phyloP scores from a whole-genome alignment of 37 sponge, comb jelly and placozoan species.

The Dysidea cf. avara region DNA sequence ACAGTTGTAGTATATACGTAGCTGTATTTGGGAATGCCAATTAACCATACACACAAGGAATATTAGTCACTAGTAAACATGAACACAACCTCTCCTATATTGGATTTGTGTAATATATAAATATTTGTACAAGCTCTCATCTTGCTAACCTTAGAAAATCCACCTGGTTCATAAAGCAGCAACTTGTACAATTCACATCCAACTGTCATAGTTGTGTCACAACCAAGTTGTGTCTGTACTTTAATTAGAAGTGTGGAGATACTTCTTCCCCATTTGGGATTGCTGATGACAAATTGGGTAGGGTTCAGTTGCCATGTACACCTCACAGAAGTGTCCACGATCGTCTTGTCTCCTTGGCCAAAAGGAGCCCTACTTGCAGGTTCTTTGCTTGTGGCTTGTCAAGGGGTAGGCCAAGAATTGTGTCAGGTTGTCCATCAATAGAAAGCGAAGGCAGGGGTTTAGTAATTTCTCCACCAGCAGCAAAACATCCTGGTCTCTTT shows the following conservation, averaged over 20 bases:
- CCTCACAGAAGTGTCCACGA: conserved; percentile 2
- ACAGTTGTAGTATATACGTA: too few relatives aligned
- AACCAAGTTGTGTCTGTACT: conserved; percentile 20
- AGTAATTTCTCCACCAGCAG: conserved; percentile 9
- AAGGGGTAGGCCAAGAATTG: conserved; percentile 12
- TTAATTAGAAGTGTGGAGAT: neutral
- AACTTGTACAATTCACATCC: conserved; percentile 22
- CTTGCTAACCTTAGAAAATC: conserved; percentile 23
- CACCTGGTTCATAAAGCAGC: conserved; percentile 27
- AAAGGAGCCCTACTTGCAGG: conserved; percentile 4
- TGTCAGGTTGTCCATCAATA: neutral
- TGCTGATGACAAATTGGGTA: too few relatives aligned
- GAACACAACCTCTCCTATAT: too few relatives aligned
- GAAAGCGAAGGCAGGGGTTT: conserved; percentile 7
- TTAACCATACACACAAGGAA: too few relatives aligned
- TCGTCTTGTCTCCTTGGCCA: conserved; percentile 27
- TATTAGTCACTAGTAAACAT: too few relatives aligned
- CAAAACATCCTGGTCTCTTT: conserved; percentile 16
- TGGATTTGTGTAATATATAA: too few relatives aligned
- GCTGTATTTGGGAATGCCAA: too few relatives aligned
- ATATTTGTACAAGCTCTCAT: too few relatives aligned
- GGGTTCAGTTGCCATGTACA: conserved; percentile 37
- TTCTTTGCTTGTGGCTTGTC: neutral
- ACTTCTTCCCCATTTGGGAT: conserved; percentile 1
- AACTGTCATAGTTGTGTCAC: neutral